Base-by-base conservation (phyloP, 2,113 vertebrate species). In the Sphyrna mokarran region DNA sequence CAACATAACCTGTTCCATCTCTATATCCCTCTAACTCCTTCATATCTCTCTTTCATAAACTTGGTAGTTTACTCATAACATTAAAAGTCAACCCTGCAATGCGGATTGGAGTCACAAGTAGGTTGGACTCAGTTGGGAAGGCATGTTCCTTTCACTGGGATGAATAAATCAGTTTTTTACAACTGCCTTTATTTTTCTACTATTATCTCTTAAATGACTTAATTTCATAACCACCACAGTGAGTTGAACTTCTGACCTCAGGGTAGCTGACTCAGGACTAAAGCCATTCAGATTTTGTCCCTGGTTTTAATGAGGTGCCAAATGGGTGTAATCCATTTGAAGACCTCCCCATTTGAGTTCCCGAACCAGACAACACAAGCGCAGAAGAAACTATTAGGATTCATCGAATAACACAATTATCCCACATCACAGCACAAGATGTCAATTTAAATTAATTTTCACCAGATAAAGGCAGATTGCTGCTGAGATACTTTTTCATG, bases 401-500 rank as follows among this genome's bases (percentile, higher is more conserved):
- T 76, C 48, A 70, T 72, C 48, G 68, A 95, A 72, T 72, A 72
- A 72, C 40, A 95, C 23, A 54, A 72, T 43, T 95, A 95, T 72
- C 40, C 23, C 69, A 95, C 94, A 95, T 95, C 94, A 95, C 68
- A 95, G 68, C 40, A 72, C 68, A 95, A 72, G 94, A 95, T 70
- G 68, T 20, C 94, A 95, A 95, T 43, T 72, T 48, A 26, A 95
- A 95, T 95, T 95, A 70, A 95, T 95, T 95, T 95, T 76, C 94
- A 72, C 40, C 26, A 95, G 69, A 72, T 95, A 43, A 95, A 95
- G 20, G 94, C 68, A 48, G 37, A 76, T 70, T 70, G 40, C 70
- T 72, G 37, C 68, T 76, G 69, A 18, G 94, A 72, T 95, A 54
- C 66, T 13, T 95, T 68, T 76, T 29, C 94, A 95, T 76, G 40